Percentiles rank a stretch among this genome's conserved stretches.
Evolutionary conservation across 2,113 vertebrate genomes (phyloP).

Genomic region (Motacilla alba): DNA sequence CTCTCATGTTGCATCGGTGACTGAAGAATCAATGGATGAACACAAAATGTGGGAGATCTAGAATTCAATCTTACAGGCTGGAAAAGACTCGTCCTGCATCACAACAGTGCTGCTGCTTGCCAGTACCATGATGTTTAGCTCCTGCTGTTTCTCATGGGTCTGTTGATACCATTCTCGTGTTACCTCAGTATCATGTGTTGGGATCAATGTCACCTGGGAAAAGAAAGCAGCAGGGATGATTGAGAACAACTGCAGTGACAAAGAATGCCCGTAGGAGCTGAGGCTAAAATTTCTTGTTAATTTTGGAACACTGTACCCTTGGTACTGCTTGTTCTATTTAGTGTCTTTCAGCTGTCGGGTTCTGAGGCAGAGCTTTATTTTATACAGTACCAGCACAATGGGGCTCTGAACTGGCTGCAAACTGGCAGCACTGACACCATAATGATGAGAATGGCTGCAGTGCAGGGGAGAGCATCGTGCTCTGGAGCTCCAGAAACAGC

Average conservation of each 20-base stretch:
- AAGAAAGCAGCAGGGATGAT: constrained; percentile 19
- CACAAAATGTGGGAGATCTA: constrained; percentile 70
- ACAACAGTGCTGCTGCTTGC: constrained; percentile 99
- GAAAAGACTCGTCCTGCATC: constrained; percentile 99
- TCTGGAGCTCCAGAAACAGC: neutral
- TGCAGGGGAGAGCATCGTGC: neutral
- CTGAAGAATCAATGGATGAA: constrained; percentile 38
- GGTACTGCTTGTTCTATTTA: constrained; percentile 46
- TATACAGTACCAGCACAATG: neutral
- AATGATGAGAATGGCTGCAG: neutral
- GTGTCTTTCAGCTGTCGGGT: constrained; percentile 35
- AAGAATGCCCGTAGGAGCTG: constrained; percentile 11
- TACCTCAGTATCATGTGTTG: constrained; percentile 96
- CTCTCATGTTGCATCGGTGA: constrained; percentile 51
- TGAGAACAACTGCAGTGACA: constrained; percentile 10
- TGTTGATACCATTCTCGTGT: constrained; percentile 99
- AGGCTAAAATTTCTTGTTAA: constrained; percentile 39
- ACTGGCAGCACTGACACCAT: neutral
- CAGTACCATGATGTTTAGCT: constrained; percentile 96
- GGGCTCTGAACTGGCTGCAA: neutral
- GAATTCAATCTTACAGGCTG: constrained; percentile 99
- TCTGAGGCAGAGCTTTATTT: constrained; percentile 7
- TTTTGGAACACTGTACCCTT: constrained; percentile 47
- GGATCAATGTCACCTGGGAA: constrained; percentile 93
- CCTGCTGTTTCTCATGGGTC: constrained; percentile 95